Percentiles rank a stretch among this genome's conserved stretches.
phyloP scores from a whole-genome alignment of 23 tunicate species.

The Diplosoma virens region DNA sequence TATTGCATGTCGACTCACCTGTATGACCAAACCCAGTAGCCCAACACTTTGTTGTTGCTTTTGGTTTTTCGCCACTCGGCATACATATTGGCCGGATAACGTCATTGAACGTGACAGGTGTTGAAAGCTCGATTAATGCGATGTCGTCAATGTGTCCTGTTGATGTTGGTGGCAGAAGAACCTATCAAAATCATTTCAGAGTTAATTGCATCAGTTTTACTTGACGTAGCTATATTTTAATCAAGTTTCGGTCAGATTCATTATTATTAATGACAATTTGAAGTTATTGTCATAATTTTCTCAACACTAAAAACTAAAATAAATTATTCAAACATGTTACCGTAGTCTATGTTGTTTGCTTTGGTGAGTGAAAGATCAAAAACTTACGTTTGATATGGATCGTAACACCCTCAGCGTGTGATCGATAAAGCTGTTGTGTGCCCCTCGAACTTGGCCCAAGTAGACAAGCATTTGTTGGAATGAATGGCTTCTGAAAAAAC shows the following conservation, averaged over 20 bases:
- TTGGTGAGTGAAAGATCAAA: too few relatives aligned
- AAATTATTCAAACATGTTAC: too few relatives aligned
- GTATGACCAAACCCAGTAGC: conserved; percentile 49
- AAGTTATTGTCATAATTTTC: too few relatives aligned
- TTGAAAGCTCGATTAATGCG: conserved; percentile 23
- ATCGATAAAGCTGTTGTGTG: not conserved
- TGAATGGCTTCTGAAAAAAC: not conserved
- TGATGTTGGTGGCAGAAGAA: conserved; percentile 8
- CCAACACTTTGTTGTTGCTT: conserved; percentile 29
- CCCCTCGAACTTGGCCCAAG: conserved; percentile 27
- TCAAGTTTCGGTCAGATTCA: too few relatives aligned
- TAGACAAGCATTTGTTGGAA: conserved; percentile 24
- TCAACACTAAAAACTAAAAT: too few relatives aligned
- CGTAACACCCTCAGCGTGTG: not conserved
- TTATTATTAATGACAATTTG: too few relatives aligned
- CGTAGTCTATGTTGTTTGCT: too few relatives aligned
- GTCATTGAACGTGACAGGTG: conserved; percentile 30
- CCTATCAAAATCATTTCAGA: too few relatives aligned
- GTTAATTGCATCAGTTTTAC: too few relatives aligned
- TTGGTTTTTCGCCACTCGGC: conserved; percentile 48
- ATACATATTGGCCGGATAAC: conserved; percentile 42
- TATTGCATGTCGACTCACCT: conserved; percentile 10
- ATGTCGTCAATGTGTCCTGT: conserved; percentile 13
- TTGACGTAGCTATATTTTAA: too few relatives aligned
- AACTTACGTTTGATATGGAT: not conserved